Percentiles rank a stretch among this genome's conserved stretches.
Conservation (phyloP, 1,140 invertebrate species). For the Dendrolimus punctatus region DNA sequence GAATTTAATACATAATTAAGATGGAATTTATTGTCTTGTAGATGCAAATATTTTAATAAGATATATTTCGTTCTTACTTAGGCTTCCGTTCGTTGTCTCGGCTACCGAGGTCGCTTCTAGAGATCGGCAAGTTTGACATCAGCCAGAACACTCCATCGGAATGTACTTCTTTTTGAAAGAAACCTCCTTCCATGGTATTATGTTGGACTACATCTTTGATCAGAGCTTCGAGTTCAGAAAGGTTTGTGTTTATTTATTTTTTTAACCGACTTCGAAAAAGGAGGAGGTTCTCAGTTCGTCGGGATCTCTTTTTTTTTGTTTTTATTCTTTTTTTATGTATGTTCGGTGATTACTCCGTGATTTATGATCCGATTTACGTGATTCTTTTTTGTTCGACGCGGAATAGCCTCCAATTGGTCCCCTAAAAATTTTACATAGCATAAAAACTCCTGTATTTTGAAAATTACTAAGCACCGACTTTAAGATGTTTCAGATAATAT, state of each 20-base stretch:
- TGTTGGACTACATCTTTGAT: conserved; percentile 83
- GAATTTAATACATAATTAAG: too few species aligned
- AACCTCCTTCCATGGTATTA: conserved; percentile 89
- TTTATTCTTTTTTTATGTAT: too few species aligned
- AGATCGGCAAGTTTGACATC: conserved; percentile 86
- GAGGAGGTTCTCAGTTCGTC: too few species aligned
- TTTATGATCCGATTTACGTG: too few species aligned
- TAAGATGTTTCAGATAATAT: too few species aligned
- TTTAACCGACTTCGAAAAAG: not conserved
- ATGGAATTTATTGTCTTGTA: not conserved
- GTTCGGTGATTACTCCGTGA: too few species aligned
- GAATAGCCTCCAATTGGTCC: too few species aligned
- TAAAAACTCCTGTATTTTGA: too few species aligned
- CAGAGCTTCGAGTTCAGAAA: conserved; percentile 45
- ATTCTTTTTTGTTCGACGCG: too few species aligned
- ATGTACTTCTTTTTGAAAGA: conserved; percentile 87
- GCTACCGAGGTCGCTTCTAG: conserved; percentile 79
- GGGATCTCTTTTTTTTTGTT: too few species aligned
- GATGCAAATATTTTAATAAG: conserved; percentile 4
- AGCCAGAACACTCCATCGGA: conserved; percentile 76
- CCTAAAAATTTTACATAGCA: too few species aligned
- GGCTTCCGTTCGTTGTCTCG: conserved; percentile 85
- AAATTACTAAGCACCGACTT: too few species aligned
- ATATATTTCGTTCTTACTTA: conserved; percentile 18
- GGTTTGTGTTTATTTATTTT: conserved; percentile 31